Evolutionary conservation across 1,140 invertebrate species (phyloP), one percentile per base, ranked within the genome.

Genomic region (Drosophila biarmipes): DNA sequence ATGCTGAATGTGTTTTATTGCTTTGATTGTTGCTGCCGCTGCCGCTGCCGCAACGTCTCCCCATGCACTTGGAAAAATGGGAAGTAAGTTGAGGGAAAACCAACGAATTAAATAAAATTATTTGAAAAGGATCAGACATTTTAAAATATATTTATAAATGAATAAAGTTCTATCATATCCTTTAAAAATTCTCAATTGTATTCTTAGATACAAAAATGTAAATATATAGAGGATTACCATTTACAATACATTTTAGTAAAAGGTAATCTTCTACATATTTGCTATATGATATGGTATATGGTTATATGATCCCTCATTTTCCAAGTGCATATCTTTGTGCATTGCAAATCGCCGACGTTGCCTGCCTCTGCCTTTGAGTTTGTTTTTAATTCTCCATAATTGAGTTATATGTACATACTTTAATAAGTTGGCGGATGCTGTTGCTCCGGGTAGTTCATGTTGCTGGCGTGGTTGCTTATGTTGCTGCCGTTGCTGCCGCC

Each of bases 301-400:
- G n/a, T n/a, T n/a, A n/a, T n/a, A n/a, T n/a, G n/a, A n/a, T n/a
- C n/a, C n/a, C n/a, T n/a, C n/a, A n/a, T 66, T 58, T 31, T 61
- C 34, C 5, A 45, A 64, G 64, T 84, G 59, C 49, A 59, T 53
- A 15, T 45, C 46, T 62, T 84, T 84, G 71, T 78, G 82, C 75
- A 73, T 69, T 87, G 82, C 84, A 73, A 89, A 89, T 87, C 78
- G 74, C 82, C 69, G 63, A 73, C 81, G 81, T 80, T 52, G 67
- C 34, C 69, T 82, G 57, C 46, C 61, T 66, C 69, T 82, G 57
- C 52, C 61, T 66, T 42, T 62, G 81, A 87, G 82, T 86, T 82
- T 89, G 82, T 86, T 89, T 87, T 87, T 87, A 86, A 86, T 87
- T 86, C 82, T 87, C 82, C 58, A 75, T 86, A 86, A 86, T 86